Base-by-base conservation (phyloP, 2,113 vertebrate genomes). In the Penelope pileata region DNA sequence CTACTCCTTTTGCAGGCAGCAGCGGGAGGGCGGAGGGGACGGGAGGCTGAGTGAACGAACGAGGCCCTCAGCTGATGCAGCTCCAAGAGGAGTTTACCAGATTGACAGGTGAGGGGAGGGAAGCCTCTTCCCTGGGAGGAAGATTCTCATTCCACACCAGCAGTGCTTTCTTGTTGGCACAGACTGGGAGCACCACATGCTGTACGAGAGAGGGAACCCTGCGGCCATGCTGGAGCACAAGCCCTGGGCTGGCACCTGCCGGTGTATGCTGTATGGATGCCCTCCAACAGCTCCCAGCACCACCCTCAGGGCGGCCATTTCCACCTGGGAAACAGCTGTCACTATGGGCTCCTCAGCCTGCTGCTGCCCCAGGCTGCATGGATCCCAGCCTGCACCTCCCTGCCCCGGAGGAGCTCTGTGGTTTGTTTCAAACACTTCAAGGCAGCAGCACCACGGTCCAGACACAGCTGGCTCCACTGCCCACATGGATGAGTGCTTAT, bases 261-360 rank as follows among this genome's bases (percentile, higher is more conserved):
- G 38, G 54, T 60, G 42, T 11, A 1, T 0, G 6, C 58, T 34
- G 32, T 43, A 2, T 1, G 4, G n/a, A 12, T 48, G 36, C 43
- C 78, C 50, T 69, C 45, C 12, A 2, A 2, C 3, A 15, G 6
- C 51, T 54, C 1, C 58, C 30, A 47, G 6, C 22, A 27, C 2
- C 22, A n/a, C 10, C 21, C 0, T 0, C 16, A 21, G 48, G 36
- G 70, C 32, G 64, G 27, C 26, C 6, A 0, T 12, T 89, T 21
- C 9, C 4, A 18, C 45, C 15, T 10, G 12, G 40, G 72, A 19
- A 36, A 3, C 13, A 59, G n/a, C 34, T 51, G 18, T 22, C 51
- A 10, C 12, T 0, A 3, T 9, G 50, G 36, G 6, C 1, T 2
- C 9, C 48, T 13, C 59, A 40, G 26, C 22, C 67, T 0, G 0